Percentiles rank a stretch among this genome's conserved stretches.
phyloP scores from a whole-genome alignment of 1,140 invertebrate genomes.

The Aricia agestis region DNA sequence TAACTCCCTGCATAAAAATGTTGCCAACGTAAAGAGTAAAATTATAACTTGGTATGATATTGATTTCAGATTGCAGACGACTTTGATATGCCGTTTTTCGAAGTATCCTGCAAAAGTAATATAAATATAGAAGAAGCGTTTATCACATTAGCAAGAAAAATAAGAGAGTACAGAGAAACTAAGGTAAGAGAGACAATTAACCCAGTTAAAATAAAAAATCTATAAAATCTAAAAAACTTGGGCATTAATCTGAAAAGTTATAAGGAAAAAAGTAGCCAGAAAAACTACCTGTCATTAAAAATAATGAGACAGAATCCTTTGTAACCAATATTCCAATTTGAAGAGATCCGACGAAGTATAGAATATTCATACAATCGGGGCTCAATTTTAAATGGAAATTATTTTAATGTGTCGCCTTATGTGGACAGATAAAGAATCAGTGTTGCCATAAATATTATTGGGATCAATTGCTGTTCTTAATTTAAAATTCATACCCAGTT shows the following conservation, averaged over 20 bases:
- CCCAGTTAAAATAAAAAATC: too few relatives aligned
- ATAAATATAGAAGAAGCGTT: constrained; percentile 93
- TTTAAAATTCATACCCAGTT: constrained; percentile 16
- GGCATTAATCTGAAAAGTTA: too few relatives aligned
- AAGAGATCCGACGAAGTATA: too few relatives aligned
- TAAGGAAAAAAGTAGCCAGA: too few relatives aligned
- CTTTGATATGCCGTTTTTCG: constrained; percentile 94
- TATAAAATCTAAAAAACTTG: too few relatives aligned
- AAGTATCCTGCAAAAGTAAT: constrained; percentile 93
- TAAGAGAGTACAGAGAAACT: constrained; percentile 85
- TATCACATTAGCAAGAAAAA: constrained; percentile 87
- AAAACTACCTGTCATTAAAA: too few relatives aligned
- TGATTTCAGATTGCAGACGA: constrained; percentile 88
- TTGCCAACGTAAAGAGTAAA: too few relatives aligned
- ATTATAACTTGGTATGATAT: too few relatives aligned
- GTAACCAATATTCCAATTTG: not conserved
- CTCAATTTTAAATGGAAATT: too few relatives aligned
- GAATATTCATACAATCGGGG: too few relatives aligned
- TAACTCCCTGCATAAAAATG: too few relatives aligned
- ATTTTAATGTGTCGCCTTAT: too few relatives aligned
- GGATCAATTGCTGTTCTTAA: constrained; percentile 20
- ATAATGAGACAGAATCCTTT: constrained; percentile 1
- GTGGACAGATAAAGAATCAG: constrained; percentile 11
- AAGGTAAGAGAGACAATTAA: constrained; percentile 75
- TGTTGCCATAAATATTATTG: constrained; percentile 18